Evolutionary conservation across 2,113 vertebrate species (phyloP), one percentile per base, ranked within the genome.

Genomic region (Synodontis membranacea): DNA sequence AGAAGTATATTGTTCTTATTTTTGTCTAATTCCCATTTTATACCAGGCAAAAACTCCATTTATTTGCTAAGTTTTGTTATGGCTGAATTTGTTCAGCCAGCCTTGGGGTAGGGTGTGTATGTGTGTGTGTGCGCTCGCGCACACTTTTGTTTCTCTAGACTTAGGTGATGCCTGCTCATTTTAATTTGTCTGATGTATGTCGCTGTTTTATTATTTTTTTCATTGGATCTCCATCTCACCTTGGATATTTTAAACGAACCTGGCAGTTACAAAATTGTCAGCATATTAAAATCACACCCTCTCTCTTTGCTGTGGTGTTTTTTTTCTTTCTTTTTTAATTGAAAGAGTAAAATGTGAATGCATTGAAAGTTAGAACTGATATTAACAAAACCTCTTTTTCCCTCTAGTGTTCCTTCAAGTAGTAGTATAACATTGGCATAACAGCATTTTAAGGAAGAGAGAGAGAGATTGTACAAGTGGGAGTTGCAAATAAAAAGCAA

Each of bases 211-310:
- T 83, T 74, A n/a, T 75, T 72, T 70, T 82, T 91, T 89, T 91
- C 86, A 92, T 91, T 93, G 91, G 90, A 86, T 90, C n/a, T 87
- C 58, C n/a, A n/a, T n/a, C n/a, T n/a, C n/a, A n/a, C n/a, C 54
- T 84, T 72, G 83, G 89, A 93, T 91, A 93, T 93, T 94, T 94
- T 93, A 93, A 78, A 89, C 91, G 92, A 93, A 74, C 89, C 91
- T 92, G 91, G 90, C 88, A 25, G 79, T 92, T 91, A 88, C 92
- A 90, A 89, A 93, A 91, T 91, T 93, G 92, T 94, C 91, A 88
- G 90, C 87, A 84, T 89, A 94, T 93, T 94, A 94, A 94, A 94
- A 89, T 92, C 87, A 70, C 88, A 92, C 88, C 87, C 91, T 92
- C 89, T 93, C 91, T 89, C 82, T 93, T 93, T 88, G 76, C 85